These are phyloP conservation scores for Brachionus sp. DNA, from an alignment of 1,140 invertebrate genomes.

Conservation along the genomic window DNA sequence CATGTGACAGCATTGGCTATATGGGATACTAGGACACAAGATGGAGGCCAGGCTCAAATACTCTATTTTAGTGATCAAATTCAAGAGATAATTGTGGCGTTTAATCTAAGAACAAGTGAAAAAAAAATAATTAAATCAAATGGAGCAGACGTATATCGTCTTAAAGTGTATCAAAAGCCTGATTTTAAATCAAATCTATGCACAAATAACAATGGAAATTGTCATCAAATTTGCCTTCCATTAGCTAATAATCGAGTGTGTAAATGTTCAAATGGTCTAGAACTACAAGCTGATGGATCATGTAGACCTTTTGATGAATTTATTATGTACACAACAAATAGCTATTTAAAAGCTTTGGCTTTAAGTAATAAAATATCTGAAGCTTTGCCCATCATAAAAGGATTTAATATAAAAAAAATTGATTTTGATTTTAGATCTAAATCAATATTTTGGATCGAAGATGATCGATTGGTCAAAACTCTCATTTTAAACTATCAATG, in stretches of 20 bases:
- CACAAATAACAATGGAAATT: slow-evolving; percentile 61
- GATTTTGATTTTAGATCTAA: slow-evolving; percentile 14
- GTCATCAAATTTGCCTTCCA: slow-evolving; percentile 87
- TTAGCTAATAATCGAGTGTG: slow-evolving; percentile 66
- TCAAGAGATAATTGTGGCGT: slow-evolving; percentile 22
- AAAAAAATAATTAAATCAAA: slow-evolving; percentile 1
- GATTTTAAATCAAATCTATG: neutral
- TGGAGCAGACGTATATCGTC: neutral
- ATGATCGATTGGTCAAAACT: neutral
- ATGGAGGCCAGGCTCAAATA: neutral
- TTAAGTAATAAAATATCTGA: neutral
- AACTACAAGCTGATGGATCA: slow-evolving; percentile 67
- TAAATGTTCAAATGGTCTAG: slow-evolving; percentile 80
- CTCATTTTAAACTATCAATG: neutral
- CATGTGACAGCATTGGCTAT: neutral
- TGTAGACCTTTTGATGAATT: slow-evolving; percentile 65
- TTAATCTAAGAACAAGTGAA: slow-evolving; percentile 17
- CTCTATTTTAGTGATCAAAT: slow-evolving; percentile 32
- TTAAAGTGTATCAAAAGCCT: slow-evolving; percentile 12
- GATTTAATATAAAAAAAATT: slow-evolving; percentile 5
- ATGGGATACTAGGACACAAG: neutral
- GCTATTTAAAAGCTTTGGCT: neutral
- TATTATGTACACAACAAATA: slow-evolving; percentile 6
- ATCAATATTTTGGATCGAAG: slow-evolving; percentile 34
- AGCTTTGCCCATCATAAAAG: neutral